Percentiles rank a stretch among this genome's conserved stretches.
These are phyloP conservation scores for Salmo trutta DNA, from an alignment of 2,797 vertebrate genomes.

Conservation along the genomic window DNA sequence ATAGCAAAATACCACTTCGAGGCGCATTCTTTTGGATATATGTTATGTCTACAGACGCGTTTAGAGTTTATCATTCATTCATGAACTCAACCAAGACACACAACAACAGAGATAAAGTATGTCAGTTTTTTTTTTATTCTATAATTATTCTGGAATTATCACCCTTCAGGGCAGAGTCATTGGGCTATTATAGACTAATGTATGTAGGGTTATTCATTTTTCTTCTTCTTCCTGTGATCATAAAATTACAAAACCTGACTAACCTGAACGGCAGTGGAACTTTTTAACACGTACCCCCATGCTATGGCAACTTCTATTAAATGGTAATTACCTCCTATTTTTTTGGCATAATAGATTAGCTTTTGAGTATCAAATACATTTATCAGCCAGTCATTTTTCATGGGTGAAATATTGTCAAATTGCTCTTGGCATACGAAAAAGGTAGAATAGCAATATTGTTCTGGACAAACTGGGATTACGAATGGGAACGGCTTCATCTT, in stretches of 20 bases:
- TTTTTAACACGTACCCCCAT: too few relatives aligned
- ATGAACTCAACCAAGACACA: not conserved
- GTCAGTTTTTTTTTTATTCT: too few relatives aligned
- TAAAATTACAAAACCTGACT: too few relatives aligned
- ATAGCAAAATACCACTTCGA: not conserved
- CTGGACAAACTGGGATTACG: not conserved
- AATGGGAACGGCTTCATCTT: not conserved
- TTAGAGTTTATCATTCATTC: not conserved
- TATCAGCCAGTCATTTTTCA: not conserved
- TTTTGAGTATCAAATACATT: not conserved
- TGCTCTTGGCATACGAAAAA: not conserved
- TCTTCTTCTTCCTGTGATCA: too few relatives aligned
- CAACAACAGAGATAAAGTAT: too few relatives aligned
- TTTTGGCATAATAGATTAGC: not conserved
- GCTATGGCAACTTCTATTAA: not conserved
- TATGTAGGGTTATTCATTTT: too few relatives aligned
- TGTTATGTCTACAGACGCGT: not conserved
- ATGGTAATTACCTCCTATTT: not conserved
- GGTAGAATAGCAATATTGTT: too few relatives aligned
- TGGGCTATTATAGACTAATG: too few relatives aligned
- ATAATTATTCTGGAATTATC: too few relatives aligned
- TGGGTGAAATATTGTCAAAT: not conserved
- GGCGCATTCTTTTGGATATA: not conserved
- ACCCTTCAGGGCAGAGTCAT: too few relatives aligned
- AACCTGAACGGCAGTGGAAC: too few relatives aligned